Percentiles rank a stretch among this genome's conserved stretches.
These are phyloP conservation scores for Conus ventricosus DNA, from an alignment of 1,140 invertebrate genomes.

Conservation along the genomic window DNA sequence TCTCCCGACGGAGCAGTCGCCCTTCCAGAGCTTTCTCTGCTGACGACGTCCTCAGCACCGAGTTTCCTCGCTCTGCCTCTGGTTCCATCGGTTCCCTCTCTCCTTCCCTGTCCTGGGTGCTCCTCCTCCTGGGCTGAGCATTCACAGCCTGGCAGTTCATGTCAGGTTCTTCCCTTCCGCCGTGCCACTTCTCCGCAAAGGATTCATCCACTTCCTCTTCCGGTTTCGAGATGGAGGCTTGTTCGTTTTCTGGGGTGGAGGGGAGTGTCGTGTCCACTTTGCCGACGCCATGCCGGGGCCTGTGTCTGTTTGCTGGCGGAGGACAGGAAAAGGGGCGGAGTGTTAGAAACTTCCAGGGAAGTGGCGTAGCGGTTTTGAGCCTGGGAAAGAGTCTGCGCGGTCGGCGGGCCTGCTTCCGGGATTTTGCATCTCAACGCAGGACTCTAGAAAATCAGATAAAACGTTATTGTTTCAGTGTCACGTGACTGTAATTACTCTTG, in stretches of 20 bases:
- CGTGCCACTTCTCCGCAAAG: background rate
- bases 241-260: background rate
- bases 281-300: background rate
- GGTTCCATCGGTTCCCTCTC: too few species aligned
- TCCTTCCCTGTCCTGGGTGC: too few species aligned
- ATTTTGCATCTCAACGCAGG: too few species aligned
- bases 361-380: too few species aligned
- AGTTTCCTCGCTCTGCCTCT: too few species aligned
- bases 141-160: too few species aligned
- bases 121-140: too few species aligned
- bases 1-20: background rate
- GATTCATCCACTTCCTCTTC: background rate
- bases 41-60: background rate
- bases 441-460: too few species aligned
- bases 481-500: too few species aligned
- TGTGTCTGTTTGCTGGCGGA: background rate
- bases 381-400: too few species aligned
- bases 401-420: too few species aligned
- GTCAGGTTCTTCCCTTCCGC: background rate
- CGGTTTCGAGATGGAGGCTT: background rate
- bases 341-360: background rate
- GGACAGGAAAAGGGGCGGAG: background rate
- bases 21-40: background rate
- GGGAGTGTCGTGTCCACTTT: background rate
- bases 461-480: too few species aligned